Base-by-base conservation (phyloP, 2,888 invertebrate species). In the Cryptophagus acutangulus region DNA sequence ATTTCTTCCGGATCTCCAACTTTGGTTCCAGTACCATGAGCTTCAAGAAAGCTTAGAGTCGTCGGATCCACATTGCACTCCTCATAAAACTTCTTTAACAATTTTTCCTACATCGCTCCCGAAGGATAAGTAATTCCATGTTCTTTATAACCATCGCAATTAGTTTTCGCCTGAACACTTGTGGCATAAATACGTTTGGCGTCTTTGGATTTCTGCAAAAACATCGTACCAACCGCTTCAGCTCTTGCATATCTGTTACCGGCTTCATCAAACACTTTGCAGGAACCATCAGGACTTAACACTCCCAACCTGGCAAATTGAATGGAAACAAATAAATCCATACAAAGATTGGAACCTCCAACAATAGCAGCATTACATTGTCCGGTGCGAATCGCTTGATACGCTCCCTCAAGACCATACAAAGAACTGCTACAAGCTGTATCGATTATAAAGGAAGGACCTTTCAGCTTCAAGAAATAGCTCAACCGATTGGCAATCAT, bases 351-450 rank as follows among this genome's bases (percentile, higher is more conserved):
- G 12, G 84, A 77, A 0, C 92, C 94, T 2, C 87, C 92, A 2
- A 96, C 90, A 38, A 96, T 79, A 0, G 94, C 95, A 0, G 84
- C 76, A 45, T 96, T 93, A 59, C 92, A 91, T 46, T 83, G 79
- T 0, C 90, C 92, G 50, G 79, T 78, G 20, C 85, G 73, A 31
- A 93, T 79, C 0, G 87, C 78, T 33, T 77, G 75, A 64, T 83
- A 87, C 9, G 87, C 89, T 48, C 84, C 82, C 57, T 94, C 90
- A 40, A 95, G 51, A 0, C 93, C 94, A 54, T 87, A 81, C 51
- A 93, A 75, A 5, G 92, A 88, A 39, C 94, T 94, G n/a, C 92
- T 92, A 66, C 95, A 96, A 0, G 95, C 95, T 0, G 94, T 91
- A 69, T 96, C 95, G 6, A 91, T 75, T 1, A 86, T 77, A 70